Percentiles rank a stretch among this genome's conserved stretches.
Conservation (phyloP, 2,888 invertebrate genomes). For the Hyposoter dolosus region DNA sequence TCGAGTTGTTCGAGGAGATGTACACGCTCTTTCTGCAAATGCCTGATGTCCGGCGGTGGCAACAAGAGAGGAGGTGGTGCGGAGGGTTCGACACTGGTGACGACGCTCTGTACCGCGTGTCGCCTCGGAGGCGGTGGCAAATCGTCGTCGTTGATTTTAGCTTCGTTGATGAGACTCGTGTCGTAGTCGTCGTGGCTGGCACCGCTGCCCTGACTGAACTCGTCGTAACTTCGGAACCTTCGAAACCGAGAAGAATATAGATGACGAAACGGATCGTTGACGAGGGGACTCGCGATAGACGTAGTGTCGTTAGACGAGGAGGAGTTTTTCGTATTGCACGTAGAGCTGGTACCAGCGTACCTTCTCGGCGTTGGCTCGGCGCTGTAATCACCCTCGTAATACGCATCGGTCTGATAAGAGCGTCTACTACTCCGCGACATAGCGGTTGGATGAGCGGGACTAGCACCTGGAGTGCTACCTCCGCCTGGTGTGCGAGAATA, state of each 20-base stretch:
- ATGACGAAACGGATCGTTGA: slow-evolving; percentile 55
- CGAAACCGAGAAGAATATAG: slow-evolving; percentile 74
- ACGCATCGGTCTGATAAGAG: slow-evolving; percentile 81
- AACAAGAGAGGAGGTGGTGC: slow-evolving; percentile 80
- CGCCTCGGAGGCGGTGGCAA: slow-evolving; percentile 85
- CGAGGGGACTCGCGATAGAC: slow-evolving; percentile 47
- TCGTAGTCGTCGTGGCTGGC: slow-evolving; percentile 89
- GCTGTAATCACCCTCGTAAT: slow-evolving; percentile 82
- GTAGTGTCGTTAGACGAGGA: slow-evolving; percentile 28
- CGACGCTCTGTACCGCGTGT: slow-evolving; percentile 86
- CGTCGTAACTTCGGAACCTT: slow-evolving; percentile 89
- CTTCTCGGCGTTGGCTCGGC: slow-evolving; percentile 78
- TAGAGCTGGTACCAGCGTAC: slow-evolving; percentile 56
- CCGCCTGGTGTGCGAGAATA: slow-evolving; percentile 86
- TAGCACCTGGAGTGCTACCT: slow-evolving; percentile 83
- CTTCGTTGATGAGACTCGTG: slow-evolving; percentile 77
- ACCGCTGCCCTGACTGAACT: slow-evolving; percentile 90
- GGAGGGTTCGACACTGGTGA: slow-evolving; percentile 86
- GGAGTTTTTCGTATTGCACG: slow-evolving; percentile 59
- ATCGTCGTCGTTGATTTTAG: slow-evolving; percentile 83
- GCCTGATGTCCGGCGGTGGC: slow-evolving; percentile 88
- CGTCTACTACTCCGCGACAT: slow-evolving; percentile 85
- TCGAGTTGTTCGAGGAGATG: slow-evolving; percentile 90
- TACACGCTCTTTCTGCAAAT: slow-evolving; percentile 90
- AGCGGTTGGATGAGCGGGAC: slow-evolving; percentile 86